phyloP scores from a whole-genome alignment of 37 sponge, comb jelly and placozoan species.

The Chondrosia reniformis region DNA sequence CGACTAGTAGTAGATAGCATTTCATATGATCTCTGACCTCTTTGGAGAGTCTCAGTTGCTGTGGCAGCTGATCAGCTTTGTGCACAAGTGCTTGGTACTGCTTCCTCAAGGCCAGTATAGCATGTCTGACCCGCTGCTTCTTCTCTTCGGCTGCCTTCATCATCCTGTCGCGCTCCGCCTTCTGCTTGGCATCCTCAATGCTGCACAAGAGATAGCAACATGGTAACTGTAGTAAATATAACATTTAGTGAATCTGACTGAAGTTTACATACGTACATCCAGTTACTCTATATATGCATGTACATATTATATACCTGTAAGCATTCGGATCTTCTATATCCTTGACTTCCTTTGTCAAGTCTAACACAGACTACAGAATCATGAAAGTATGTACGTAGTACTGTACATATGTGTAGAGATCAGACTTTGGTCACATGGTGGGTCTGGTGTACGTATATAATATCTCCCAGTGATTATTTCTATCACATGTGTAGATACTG shows the following conservation, averaged over 20 bases:
- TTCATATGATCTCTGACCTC: not conserved
- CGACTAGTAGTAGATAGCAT: no score
- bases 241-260: no score
- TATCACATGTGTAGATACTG: not conserved
- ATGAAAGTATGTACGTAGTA: not conserved
- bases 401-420: not conserved
- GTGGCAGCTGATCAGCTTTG: constrained; percentile 54
- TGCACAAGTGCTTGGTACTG: constrained; percentile 69
- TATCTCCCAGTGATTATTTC: not conserved
- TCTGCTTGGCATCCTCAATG: constrained; percentile 97
- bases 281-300: not conserved
- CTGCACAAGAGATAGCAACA: constrained; percentile 29
- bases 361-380: constrained; percentile 6
- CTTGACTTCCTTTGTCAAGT: constrained; percentile 3
- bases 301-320: constrained; percentile 38
- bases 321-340: constrained; percentile 82
- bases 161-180: constrained; percentile 86
- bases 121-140: constrained; percentile 72
- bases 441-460: not conserved
- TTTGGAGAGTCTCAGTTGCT: constrained; percentile 43
- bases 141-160: constrained; percentile 87
- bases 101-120: constrained; percentile 35
- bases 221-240: no score
- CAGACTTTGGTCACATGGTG: no score
- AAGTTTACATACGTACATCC: not conserved